Conservation (phyloP, 2,888 invertebrate genomes). For the Aelia acuminata region DNA sequence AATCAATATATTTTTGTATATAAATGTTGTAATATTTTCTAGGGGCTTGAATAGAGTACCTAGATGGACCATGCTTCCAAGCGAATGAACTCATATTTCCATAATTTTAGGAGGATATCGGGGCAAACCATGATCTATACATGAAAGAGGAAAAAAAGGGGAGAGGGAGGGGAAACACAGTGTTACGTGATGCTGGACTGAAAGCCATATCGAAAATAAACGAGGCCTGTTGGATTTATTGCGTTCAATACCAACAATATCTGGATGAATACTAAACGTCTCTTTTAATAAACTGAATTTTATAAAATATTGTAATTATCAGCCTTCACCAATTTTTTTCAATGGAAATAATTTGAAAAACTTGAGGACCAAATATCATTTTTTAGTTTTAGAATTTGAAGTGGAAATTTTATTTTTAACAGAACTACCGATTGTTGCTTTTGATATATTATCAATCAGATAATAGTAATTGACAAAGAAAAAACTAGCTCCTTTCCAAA, state of each 20-base stretch:
- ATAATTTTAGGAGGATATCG: neutral
- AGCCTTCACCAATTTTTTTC: neutral
- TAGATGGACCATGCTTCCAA: neutral
- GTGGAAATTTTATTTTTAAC: neutral
- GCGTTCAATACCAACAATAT: neutral
- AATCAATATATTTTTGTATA: neutral
- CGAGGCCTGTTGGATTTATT: neutral
- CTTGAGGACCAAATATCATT: neutral
- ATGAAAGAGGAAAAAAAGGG: neutral
- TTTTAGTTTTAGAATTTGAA: neutral
- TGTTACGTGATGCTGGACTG: constrained; percentile 23
- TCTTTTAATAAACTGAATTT: constrained; percentile 25
- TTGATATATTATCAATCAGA: no score
- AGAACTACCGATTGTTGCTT: neutral
- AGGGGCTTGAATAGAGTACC: neutral
- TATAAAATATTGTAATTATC: neutral
- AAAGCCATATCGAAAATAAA: constrained; percentile 24
- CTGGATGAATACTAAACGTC: neutral
- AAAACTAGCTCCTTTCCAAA: no score
- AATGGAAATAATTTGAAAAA: neutral
- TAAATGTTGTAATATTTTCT: neutral
- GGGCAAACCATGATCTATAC: neutral
- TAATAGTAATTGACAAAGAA: no score
- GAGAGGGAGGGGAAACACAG: neutral
- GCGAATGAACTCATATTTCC: neutral